Base-by-base conservation (phyloP, 2,888 invertebrate species). In the Elgonia sp. region DNA sequence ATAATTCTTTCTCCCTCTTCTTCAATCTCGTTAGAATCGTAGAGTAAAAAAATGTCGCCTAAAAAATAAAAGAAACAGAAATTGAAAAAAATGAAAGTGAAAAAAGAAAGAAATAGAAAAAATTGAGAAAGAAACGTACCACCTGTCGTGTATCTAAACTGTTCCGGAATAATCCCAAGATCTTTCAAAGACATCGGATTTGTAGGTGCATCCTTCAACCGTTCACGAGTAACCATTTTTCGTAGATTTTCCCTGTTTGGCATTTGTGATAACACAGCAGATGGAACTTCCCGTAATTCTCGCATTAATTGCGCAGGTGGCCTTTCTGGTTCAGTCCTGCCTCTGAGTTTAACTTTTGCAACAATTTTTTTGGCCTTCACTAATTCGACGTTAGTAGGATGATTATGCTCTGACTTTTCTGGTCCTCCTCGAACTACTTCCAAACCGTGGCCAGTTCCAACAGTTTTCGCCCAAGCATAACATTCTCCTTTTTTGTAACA, bases 21-120 rank as follows among this genome's bases (percentile, higher is more conserved):
- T 55, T 80, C 80, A 9, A 50, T 62, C 42, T 81, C 72, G 53
- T 42, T 20, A 40, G 72, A 70, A 69, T 80, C 70, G 20, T 80
- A 70, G 3, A 79, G 37, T 42, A 79, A 16, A 37, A 79, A 65
- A 53, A 53, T 8, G 16, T 53, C 53, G 53, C 53, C 53, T n/a
- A 53, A 10, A 14, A 10, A 14, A 53, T 10, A 53, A n/a, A 53
- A 53, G 8, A 10, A n/a, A 53, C 9, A 53, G 53, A n/a, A n/a
- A n/a, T n/a, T n/a, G 53, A 10, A 53, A 53, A 53, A 53, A 14
- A n/a, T 10, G 7, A 53, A 53, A 14, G 18, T 53, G 16, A 53
- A 53, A 53, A 53, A 53, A 53, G 16, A 10, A 53, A 53, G 7
- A 53, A 53, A 14, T 53, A 53, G n/a, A n/a, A 53, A 53, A 53